phyloP scores from a whole-genome alignment of 2,888 invertebrate species.

The Hirtodrosophila duncani region DNA sequence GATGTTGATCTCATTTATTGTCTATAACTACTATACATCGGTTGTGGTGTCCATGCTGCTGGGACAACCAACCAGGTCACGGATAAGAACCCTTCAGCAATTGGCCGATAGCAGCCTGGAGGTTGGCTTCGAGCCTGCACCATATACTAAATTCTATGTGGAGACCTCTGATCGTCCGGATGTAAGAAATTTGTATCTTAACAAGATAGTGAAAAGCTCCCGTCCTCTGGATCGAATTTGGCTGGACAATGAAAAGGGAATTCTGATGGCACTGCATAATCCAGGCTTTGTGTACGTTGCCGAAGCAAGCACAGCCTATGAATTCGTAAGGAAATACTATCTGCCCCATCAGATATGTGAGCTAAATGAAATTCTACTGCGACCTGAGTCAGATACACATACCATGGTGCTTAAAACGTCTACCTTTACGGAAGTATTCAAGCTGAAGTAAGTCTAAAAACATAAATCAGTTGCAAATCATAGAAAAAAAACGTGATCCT shows the following conservation, averaged over 20 bases:
- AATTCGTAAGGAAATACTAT: slow-evolving; percentile 62
- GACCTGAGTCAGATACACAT: slow-evolving; percentile 50
- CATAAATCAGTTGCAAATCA: neutral
- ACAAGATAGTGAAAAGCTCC: slow-evolving; percentile 53
- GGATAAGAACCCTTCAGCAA: slow-evolving; percentile 79
- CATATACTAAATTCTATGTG: slow-evolving; percentile 67
- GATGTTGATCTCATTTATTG: slow-evolving; percentile 77
- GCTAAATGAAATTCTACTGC: slow-evolving; percentile 72
- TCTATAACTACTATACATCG: slow-evolving; percentile 83
- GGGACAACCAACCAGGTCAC: slow-evolving; percentile 80
- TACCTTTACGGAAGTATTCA: slow-evolving; percentile 67
- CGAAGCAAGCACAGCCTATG: slow-evolving; percentile 64
- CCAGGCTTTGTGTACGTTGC: slow-evolving; percentile 72
- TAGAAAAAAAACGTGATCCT: neutral
- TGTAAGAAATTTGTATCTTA: slow-evolving; percentile 56
- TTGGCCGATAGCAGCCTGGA: slow-evolving; percentile 80
- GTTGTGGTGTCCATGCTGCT: slow-evolving; percentile 82
- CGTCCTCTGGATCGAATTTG: slow-evolving; percentile 48
- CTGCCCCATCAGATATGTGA: slow-evolving; percentile 75
- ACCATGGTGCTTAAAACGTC: slow-evolving; percentile 58
- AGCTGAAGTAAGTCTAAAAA: slow-evolving; percentile 27
- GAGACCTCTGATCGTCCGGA: slow-evolving; percentile 52
- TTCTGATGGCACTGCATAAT: slow-evolving; percentile 53
- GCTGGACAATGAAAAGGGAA: slow-evolving; percentile 61
- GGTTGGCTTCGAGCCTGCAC: slow-evolving; percentile 79